Conservation (phyloP, 92 coral and sea anemone species). For the Siderastrea radians region DNA sequence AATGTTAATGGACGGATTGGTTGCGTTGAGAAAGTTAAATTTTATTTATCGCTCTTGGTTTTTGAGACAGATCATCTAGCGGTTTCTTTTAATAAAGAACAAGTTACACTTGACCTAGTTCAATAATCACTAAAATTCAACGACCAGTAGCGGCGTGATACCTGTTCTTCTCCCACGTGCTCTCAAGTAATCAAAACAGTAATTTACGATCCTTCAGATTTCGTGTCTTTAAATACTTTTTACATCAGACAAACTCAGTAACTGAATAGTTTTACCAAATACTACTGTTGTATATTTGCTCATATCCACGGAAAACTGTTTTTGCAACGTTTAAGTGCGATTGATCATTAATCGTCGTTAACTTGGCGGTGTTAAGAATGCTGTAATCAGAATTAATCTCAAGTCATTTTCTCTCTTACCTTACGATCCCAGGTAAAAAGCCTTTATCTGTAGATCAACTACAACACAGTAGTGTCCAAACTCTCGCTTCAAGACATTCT, state of each 20-base stretch:
- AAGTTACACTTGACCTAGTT: neutral
- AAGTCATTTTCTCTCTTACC: conserved; percentile 12
- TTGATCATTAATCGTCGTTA: neutral
- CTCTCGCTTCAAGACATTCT: neutral
- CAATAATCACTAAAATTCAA: neutral
- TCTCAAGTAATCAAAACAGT: conserved; percentile 1
- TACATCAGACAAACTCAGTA: neutral
- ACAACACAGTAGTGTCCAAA: neutral
- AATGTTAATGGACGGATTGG: too few species aligned
- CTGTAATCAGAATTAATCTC: neutral
- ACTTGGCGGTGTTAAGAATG: neutral
- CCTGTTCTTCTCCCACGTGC: conserved; percentile 28
- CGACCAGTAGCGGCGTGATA: conserved; percentile 1
- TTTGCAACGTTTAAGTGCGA: neutral
- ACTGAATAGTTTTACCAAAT: neutral
- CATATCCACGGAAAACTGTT: too few species aligned
- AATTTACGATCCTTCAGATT: too few species aligned
- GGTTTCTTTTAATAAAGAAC: neutral
- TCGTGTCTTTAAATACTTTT: too few species aligned
- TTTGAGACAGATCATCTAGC: neutral
- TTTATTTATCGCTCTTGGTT: neutral
- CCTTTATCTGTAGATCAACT: neutral
- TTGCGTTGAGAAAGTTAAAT: neutral
- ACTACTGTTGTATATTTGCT: too few species aligned
- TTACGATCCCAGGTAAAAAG: neutral